Base-by-base conservation (phyloP, 2,888 invertebrate species). In the Thecocarcelia acutangulata region DNA sequence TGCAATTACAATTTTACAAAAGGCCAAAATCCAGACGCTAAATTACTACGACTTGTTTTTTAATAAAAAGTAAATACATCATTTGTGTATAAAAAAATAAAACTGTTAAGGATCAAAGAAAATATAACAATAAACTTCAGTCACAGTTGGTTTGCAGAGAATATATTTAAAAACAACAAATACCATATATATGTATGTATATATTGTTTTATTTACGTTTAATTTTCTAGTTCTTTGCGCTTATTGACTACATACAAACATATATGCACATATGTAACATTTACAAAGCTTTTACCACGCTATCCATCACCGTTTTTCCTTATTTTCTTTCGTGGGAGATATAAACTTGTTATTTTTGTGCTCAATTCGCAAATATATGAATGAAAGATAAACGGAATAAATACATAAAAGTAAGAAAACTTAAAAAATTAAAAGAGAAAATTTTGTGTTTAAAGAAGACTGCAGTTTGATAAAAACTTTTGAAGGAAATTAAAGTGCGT, bases 381-480 rank as follows among this genome's bases (percentile, higher is more conserved):
- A 68, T 72, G 28, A 76, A 66, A 80, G 75, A 58, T 1, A 33
- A 28, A 40, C 33, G 28, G 52, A 72, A 52, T 66, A 61, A 46
- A 46, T 46, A 44, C 58, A 44, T 21, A 42, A 69, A 69, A 46
- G 15, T 13, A n/a, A 40, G 17, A 33, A 66, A 61, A 33, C 9
- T 6, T 24, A 24, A 24, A 61, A 50, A 15, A n/a, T n/a, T 11
- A 13, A 33, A 68, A 52, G 58, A 66, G 52, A 59, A 42, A 24
- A 21, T 66, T 75, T 74, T 70, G 61, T 61, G 59, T 13, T 61
- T 42, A 59, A 61, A 17, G 58, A 44, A 28, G 50, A 28, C 48
- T 58, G 61, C 81, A 81, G 81, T 76, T 73, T 61, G 50, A 42
- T 73, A 73, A 73, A 77, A 69, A 46, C 81, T 24, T 44, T 77